phyloP scores from a whole-genome alignment of 2,888 invertebrate species.

The Smittia sp. region DNA sequence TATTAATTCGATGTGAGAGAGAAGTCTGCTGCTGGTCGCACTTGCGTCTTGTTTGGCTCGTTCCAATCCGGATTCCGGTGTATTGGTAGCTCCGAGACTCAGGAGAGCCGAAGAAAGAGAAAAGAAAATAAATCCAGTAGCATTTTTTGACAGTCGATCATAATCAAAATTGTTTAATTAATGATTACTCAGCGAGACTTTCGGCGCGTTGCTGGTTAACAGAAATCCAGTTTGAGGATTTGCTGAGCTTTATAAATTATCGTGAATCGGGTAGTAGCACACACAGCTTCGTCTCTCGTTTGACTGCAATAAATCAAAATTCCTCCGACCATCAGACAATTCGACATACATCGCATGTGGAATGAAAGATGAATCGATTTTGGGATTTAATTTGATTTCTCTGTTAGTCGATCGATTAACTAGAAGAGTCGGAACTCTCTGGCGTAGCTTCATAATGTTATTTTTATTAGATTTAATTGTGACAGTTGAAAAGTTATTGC shows the following conservation, averaged over 20 bases:
- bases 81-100: neutral
- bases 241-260: slow-evolving; percentile 13
- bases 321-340: neutral
- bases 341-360: neutral
- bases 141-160: slow-evolving; percentile 42
- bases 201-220: slow-evolving; percentile 23
- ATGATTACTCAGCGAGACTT: slow-evolving; percentile 27
- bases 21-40: neutral
- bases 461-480: too few relatives aligned
- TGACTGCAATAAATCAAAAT: slow-evolving; percentile 37
- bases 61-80: slow-evolving; percentile 35
- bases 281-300: slow-evolving; percentile 9
- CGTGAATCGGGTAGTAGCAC: slow-evolving; percentile 28
- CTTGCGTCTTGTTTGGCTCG: slow-evolving; percentile 26
- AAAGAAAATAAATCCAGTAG: slow-evolving; percentile 37
- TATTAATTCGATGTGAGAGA: slow-evolving; percentile 30
- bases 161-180: slow-evolving; percentile 41
- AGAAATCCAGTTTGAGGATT: slow-evolving; percentile 34
- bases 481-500: neutral
- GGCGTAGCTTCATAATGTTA: too few relatives aligned
- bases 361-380: slow-evolving; percentile 28
- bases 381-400: slow-evolving; percentile 33
- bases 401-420: neutral
- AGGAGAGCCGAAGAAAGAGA: neutral
- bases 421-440: neutral